Evolutionary conservation across 2,888 invertebrate genomes (phyloP), one percentile per base, ranked within the genome.

Genomic region (Diaprepes abbreviatus): DNA sequence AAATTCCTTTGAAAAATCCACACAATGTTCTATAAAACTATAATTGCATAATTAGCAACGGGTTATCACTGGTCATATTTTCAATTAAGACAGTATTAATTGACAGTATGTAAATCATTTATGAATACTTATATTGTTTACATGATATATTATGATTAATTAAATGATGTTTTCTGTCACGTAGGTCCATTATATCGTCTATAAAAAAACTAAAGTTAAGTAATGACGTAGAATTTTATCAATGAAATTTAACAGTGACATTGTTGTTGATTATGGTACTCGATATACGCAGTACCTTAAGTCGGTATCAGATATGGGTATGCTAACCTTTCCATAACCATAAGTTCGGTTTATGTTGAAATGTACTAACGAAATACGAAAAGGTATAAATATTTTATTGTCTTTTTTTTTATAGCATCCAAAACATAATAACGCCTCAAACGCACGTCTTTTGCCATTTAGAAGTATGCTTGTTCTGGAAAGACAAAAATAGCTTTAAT

Each of bases 161-260:
- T 55, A 55, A 55, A 55, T 24, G 12, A 21, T 55, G 38, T 38
- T 38, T 38, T 38, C 40, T 19, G 64, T 64, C 64, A 64, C 74
- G 73, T 73, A 71, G 74, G 74, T 73, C 48, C 12, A 45, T 50
- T 28, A 50, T 50, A 28, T 14, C 48, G 28, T 9, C 28, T 28
- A 50, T 50, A 50, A 50, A 24, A 33, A 28, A 50, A 50, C 28
- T 14, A 19, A 28, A 16, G 28, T 28, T 50, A 28, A 16, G 28
- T 14, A 50, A 50, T 16, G 14, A 50, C 48, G 48, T 28, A 31
- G 14, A 9, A 16, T 12, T 48, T 28, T 28, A 50, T 50, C 28
- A 50, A 28, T 50, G 48, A 50, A 50, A 50, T 16, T 28, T 14
- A 2, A 28, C n/a, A 2, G 28, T 50, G 48, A 9, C 16, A 7